Conservation (phyloP, 2,113 vertebrate species). For the Henicopernis longicauda region DNA sequence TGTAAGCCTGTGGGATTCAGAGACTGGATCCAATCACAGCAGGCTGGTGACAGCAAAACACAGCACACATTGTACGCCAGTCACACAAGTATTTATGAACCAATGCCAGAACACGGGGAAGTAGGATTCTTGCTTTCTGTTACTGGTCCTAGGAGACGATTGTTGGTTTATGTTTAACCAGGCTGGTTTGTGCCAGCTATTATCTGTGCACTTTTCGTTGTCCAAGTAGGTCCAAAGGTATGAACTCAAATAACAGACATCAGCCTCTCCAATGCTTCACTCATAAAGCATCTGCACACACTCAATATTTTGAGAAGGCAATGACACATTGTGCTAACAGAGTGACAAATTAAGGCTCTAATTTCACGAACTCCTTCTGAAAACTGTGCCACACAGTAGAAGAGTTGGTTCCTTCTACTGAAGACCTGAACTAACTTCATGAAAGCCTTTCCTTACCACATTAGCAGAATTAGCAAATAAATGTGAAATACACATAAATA, state of each 20-base stretch:
- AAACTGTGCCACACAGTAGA: not conserved
- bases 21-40: not conserved
- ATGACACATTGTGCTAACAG: not conserved
- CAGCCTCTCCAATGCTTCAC: not conserved
- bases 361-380: not conserved
- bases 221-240: not conserved
- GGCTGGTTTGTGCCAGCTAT: not conserved
- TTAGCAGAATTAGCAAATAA: not conserved
- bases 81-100: not conserved
- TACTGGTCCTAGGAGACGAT: not conserved
- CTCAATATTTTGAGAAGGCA: not conserved
- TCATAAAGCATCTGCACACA: not conserved
- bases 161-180: not conserved
- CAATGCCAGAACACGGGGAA: not conserved
- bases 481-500: not conserved
- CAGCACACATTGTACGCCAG: accelerated
- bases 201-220: not conserved
- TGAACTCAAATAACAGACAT: not conserved
- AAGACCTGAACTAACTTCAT: not conserved
- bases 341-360: not conserved
- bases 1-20: not conserved
- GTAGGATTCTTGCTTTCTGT: not conserved
- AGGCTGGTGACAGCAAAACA: not conserved
- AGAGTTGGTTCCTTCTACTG: not conserved
- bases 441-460: not conserved